Percentiles rank a stretch among this genome's conserved stretches.
Evolutionary conservation across 2,113 vertebrate species (phyloP).

Genomic region (Peromyscus leucopus): DNA sequence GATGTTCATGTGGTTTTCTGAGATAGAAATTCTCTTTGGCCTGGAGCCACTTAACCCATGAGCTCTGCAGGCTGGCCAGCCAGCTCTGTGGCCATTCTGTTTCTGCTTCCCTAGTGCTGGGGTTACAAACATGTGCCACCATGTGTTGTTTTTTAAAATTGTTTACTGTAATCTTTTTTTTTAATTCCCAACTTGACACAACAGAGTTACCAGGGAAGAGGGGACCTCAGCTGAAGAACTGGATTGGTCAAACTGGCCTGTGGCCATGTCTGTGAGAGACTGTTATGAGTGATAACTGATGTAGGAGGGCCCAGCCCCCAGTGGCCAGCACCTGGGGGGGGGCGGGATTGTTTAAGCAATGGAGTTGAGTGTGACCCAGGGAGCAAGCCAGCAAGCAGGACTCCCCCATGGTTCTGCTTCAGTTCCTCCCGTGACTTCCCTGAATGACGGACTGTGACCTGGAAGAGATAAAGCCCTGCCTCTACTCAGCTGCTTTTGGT

Average conservation of each 20-base stretch:
- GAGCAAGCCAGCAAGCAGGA: background rate
- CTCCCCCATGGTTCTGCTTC: background rate
- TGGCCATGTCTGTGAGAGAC: background rate
- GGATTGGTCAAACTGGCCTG: background rate
- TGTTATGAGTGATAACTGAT: background rate
- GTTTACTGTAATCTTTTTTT: background rate
- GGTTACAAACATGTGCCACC: background rate
- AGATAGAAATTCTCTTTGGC: background rate
- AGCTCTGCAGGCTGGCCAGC: background rate
- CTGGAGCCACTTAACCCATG: background rate
- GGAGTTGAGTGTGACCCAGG: background rate
- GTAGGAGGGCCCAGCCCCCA: background rate
- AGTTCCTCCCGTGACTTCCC: background rate
- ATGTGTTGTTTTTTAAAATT: background rate
- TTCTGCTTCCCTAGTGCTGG: background rate
- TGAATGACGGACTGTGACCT: background rate
- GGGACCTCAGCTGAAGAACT: background rate
- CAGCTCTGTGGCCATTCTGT: background rate
- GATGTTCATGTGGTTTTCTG: background rate
- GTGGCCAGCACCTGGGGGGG: no score
- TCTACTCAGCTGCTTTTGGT: background rate
- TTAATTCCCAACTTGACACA: background rate
- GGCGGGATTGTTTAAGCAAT: background rate
- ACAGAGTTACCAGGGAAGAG: background rate
- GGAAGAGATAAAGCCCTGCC: background rate